Base-by-base conservation (phyloP, 2,888 invertebrate genomes). In the Xylota sylvarum region DNA sequence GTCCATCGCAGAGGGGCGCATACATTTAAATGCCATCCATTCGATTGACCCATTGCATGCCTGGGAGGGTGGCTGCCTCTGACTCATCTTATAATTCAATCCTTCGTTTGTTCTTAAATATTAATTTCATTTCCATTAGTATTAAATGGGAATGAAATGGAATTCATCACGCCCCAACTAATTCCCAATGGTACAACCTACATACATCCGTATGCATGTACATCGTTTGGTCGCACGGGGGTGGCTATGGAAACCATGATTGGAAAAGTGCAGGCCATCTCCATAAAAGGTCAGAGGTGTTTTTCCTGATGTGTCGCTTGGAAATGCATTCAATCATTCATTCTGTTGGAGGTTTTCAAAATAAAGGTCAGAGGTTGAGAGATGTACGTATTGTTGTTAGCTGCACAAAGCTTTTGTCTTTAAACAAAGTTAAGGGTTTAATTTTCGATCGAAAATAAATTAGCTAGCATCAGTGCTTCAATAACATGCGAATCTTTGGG, bases 271-370 rank as follows among this genome's bases (percentile, higher is more conserved):
- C 43, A 32, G 27, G 14, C 12, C 23, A 50, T 58, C 9, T 48
- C 72, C 7, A 35, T 48, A 12, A 72, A 72, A 72, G 58, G 60
- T 72, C 60, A 72, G 60, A 48, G 72, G 43, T 70, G n/a, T 43
- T 32, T 10, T n/a, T 17, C 10, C 23, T 23, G 17, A 7, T 40
- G 19, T 58, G 9, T 32, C 43, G 12, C 19, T 70, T 5, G 43
- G 12, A 32, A 43, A 58, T 70, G 56, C 46, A 56, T 46, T 56
- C 7, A 43, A 56, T 70, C 43, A 70, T 70, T 69, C 10, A 37
- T 40, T 14, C 10, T 9, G 40, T 12, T 40, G 23, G 19, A 30
- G 1, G 6, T 48, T 30, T 32, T 48, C 5, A n/a, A 52, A 55
- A n/a, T 37, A 52, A 67, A 40, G 14, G 40, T 27, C 55, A 52